Base-by-base conservation (phyloP, 2,113 vertebrate genomes). In the Haplochromis vanheusdeni region DNA sequence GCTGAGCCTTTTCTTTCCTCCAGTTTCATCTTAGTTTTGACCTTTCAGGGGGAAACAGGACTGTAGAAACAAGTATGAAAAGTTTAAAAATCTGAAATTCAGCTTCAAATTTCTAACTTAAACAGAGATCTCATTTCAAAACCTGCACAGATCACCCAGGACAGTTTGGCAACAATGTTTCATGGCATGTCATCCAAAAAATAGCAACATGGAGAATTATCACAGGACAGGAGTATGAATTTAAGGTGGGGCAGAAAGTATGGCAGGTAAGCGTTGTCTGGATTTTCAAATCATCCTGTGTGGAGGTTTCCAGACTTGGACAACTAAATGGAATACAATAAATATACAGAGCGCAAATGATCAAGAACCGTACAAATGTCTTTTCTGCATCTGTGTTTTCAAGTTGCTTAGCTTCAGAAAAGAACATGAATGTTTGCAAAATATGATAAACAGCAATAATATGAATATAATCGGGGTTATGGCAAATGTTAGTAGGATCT, bases 201-300 rank as follows among this genome's bases (percentile, higher is more conserved):
- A 49, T 4, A 6, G 26, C 23, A 49, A 49, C 6, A 12, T 13
- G 16, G 45, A 8, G 42, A 28, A 12, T 49, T 77, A 19, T 19
- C 26, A 75, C 2, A 19, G 23, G 9, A 49, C 9, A 49, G 26
- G 17, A 19, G 2, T 19, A 0, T 31, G 0, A 49, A 77, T 49
- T 77, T 4, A 77, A 31, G 26, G 70, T 1, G 23, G 70, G 6
- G 70, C 9, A 11, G 23, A 75, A 12, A 31, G 13, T 28, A 31
- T 49, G 42, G 9, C 4, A 31, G 42, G 0, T 47, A 17, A 45
- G 68, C 2, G 5, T 16, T n/a, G 16, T 12, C 7, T n/a, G 9
- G 10, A 35, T 65, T 7, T 65, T 7, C 31, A 70, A 14, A 68
- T 21, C 2, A 8, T 40, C 19, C 40, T 17, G 9, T 47, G 70